These are phyloP conservation scores for Scaptomyza cyrtandrae DNA, from an alignment of 2,888 invertebrate species.

Conservation along the genomic window DNA sequence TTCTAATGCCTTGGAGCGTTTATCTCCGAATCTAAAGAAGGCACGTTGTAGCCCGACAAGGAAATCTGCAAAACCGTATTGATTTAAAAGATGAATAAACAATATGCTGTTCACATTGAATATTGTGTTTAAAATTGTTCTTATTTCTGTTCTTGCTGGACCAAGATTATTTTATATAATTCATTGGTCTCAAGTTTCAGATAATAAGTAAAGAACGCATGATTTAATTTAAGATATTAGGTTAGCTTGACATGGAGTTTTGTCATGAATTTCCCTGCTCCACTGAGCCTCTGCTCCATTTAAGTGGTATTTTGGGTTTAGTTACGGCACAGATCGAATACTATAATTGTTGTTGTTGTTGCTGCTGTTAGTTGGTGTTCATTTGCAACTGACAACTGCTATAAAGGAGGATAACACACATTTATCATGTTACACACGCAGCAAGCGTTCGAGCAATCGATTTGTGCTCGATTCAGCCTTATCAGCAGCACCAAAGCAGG, in stretches of 20 bases:
- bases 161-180: not conserved
- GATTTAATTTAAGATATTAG: conserved; percentile 17
- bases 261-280: conserved; percentile 23
- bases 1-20: too few relatives aligned
- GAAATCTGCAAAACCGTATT: too few relatives aligned
- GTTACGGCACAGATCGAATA: conserved; percentile 18
- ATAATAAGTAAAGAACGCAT: conserved; percentile 5
- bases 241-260: conserved; percentile 7
- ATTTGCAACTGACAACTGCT: conserved; percentile 75
- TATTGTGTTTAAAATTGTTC: too few relatives aligned
- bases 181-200: conserved; percentile 2
- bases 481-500: conserved; percentile 48
- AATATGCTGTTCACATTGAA: too few relatives aligned
- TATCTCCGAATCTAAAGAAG: too few relatives aligned
- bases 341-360: not conserved
- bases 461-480: conserved; percentile 74
- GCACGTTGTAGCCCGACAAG: too few relatives aligned
- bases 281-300: conserved; percentile 26
- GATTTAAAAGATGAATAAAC: too few relatives aligned
- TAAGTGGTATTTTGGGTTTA: conserved; percentile 26
- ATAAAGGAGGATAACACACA: conserved; percentile 67
- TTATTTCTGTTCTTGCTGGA: too few relatives aligned
- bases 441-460: conserved; percentile 66
- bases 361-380: conserved; percentile 38
- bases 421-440: conserved; percentile 73